Percentiles rank a stretch among this genome's conserved stretches.
Conservation (phyloP, 2,888 invertebrate genomes). For the Empis livida region DNA sequence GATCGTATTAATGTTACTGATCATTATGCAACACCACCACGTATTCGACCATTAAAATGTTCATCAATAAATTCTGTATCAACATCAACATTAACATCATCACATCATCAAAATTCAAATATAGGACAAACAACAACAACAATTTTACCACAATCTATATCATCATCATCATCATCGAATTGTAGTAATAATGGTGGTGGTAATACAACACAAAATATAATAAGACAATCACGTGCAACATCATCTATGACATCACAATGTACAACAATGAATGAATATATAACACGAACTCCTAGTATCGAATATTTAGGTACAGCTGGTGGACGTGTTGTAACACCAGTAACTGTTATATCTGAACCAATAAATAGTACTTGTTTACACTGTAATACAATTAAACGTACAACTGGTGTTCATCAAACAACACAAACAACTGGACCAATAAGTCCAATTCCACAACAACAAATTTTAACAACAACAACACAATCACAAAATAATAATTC, state of each 20-base stretch:
- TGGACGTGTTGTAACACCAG: conserved; percentile 21
- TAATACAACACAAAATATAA: not conserved
- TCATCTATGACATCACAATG: conserved; percentile 5
- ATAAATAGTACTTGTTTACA: conserved; percentile 28
- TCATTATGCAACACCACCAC: conserved; percentile 23
- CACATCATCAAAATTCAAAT: conserved; percentile 1
- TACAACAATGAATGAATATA: conserved; percentile 16
- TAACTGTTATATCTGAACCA: conserved; percentile 17
- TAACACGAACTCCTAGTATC: conserved; percentile 18
- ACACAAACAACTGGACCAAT: conserved; percentile 37
- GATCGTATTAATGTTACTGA: conserved; percentile 16
- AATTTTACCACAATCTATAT: not conserved
- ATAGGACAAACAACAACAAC: conserved; percentile 1
- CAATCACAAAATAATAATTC: conserved; percentile 1
- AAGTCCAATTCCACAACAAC: conserved; percentile 30
- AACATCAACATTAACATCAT: not conserved
- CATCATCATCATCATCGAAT: not conserved
- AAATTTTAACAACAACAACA: conserved; percentile 10
- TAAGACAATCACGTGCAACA: conserved; percentile 9
- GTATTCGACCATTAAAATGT: conserved; percentile 16
- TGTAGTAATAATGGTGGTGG: not conserved
- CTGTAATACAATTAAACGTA: conserved; percentile 32
- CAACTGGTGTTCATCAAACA: conserved; percentile 36
- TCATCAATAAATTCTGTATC: not conserved
- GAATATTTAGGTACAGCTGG: conserved; percentile 18